A percentile compares a stretch with the other conserved stretches of the same genome.
phyloP scores from a whole-genome alignment of 2,797 vertebrate species.

The Sitta carolinensis region DNA sequence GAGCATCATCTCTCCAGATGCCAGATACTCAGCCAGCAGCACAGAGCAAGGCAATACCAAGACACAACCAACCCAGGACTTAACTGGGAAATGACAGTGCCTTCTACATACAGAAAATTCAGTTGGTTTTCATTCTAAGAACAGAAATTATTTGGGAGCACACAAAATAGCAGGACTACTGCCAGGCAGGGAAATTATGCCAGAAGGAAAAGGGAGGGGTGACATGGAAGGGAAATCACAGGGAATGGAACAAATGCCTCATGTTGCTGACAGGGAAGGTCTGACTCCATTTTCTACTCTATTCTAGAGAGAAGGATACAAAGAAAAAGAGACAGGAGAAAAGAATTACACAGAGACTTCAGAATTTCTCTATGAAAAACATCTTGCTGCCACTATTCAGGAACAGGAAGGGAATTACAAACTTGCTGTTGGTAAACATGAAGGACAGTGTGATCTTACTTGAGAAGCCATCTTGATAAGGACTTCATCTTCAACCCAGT shows the following conservation, averaged over 20 bases:
- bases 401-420: background rate
- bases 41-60: background rate
- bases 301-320: background rate
- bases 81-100: background rate
- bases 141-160: conserved; percentile 16
- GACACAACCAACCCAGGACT: background rate
- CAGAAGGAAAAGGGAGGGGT: conserved; percentile 15
- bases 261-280: background rate
- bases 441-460: conserved; percentile 73
- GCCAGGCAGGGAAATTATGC: background rate
- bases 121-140: background rate
- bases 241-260: conserved; percentile 14
- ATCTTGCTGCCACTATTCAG: background rate
- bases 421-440: background rate
- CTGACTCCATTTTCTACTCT: background rate
- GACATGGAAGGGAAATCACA: background rate
- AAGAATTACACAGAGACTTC: background rate
- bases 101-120: background rate
- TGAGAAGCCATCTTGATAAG: conserved; percentile 93
- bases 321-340: background rate
- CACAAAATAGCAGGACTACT: background rate
- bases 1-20: background rate
- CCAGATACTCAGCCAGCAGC: background rate
- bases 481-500: conserved; percentile 91
- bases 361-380: background rate